Evolutionary conservation across 2,888 invertebrate species (phyloP), one percentile per base, ranked within the genome.

Genomic region (Oscheius sp.): DNA sequence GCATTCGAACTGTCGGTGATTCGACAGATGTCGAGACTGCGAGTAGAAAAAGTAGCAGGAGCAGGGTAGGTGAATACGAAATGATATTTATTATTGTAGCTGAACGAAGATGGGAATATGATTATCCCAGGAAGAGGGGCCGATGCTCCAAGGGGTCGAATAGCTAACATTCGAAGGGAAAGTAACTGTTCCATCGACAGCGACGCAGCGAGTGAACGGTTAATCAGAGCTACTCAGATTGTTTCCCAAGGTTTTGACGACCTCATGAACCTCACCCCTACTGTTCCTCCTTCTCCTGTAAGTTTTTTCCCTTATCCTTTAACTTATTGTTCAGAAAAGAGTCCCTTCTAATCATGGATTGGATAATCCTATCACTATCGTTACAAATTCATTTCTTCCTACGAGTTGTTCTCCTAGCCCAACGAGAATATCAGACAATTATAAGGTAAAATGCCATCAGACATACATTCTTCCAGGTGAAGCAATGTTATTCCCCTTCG

Each of bases 401-500:
- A 80, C 74, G 24, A 78, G 81, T 33, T 85, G 83, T 32, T 80
- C 84, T 4, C 82, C 83, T 1, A 83, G 83, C 47, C 84, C 84
- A 2, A 84, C 81, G 0, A 71, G 84, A 32, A 51, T 71, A 6
- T 69, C 68, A 9, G 78, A 77, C 36, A 64, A 50, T n/a, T 12
- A 30, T 41, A 12, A 20, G n/a, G 14, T 36, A 8, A 9, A 9
- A 36, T 36, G 8, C 36, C 14, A 9, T 36, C n/a, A 8, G 4
- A 24, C n/a, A 26, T 2, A 20, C 17, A 6, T n/a, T 12, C 12
- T 17, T 41, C 3, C 45, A 57, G 14, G 70, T 73, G 20, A 65
- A 81, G 73, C 83, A 83, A 59, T 82, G 82, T 65, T 83, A 81
- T 61, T 82, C 85, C 2, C 85, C 85, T 2, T 83, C 84, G 6